phyloP scores from a whole-genome alignment of 1,140 invertebrate species.

The Tribolium madens region DNA sequence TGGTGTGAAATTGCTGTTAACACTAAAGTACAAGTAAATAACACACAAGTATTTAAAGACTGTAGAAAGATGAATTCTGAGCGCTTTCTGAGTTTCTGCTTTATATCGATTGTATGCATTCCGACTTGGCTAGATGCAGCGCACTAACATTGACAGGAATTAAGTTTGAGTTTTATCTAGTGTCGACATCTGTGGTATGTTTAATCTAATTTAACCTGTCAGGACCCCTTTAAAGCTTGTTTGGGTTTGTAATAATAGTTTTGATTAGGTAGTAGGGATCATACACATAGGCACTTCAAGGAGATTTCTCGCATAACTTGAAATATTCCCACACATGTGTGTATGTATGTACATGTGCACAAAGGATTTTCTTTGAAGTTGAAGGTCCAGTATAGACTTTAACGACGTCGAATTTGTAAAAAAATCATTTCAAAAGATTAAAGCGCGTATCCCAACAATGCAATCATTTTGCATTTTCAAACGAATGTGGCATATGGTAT shows the following conservation, averaged over 20 bases:
- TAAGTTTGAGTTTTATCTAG: not conserved
- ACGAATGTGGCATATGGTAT: too few relatives aligned
- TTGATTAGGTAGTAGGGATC: not conserved
- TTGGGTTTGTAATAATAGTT: conserved; percentile 1
- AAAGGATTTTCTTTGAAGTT: not conserved
- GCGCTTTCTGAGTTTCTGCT: conserved; percentile 10
- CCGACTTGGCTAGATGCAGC: not conserved
- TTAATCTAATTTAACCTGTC: conserved; percentile 17
- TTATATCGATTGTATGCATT: conserved; percentile 19
- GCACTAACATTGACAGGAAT: not conserved
- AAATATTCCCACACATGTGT: not conserved
- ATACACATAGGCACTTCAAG: not conserved
- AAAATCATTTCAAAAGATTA: too few relatives aligned
- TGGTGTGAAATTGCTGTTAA: not conserved
- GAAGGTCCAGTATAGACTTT: too few relatives aligned
- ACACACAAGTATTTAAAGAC: not conserved
- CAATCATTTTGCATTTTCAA: too few relatives aligned
- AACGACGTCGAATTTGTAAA: not conserved
- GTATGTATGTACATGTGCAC: not conserved
- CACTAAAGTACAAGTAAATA: not conserved
- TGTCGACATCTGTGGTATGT: not conserved
- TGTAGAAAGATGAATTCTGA: not conserved
- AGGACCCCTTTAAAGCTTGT: conserved; percentile 15
- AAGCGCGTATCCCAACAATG: too few relatives aligned
- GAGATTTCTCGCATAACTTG: conserved; percentile 5